Evolutionary conservation across 2,888 invertebrate species (phyloP), one percentile per base, ranked within the genome.

Genomic region (Amblyjoppa fuscipennis): DNA sequence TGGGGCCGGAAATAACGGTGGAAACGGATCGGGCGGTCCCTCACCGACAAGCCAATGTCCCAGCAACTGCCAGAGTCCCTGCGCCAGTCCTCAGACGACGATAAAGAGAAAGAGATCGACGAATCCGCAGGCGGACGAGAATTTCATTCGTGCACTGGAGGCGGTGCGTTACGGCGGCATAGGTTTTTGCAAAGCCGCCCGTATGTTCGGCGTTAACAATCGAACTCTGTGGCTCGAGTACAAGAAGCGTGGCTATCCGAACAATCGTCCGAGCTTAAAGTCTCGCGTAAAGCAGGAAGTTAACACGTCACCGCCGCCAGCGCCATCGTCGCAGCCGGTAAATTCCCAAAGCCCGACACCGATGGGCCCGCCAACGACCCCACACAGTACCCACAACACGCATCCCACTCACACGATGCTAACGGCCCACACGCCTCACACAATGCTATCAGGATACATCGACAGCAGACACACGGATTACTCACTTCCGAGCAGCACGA

Each of bases 181-280:
- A 89, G 98, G 98, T 1, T 98, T 98, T 94, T 98, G 98, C 94
- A 97, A 97, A 91, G 98, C 98, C 9, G 98, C 98, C 0, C 95
- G 97, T 75, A 96, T 97, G 94, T 98, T 97, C 93, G 98, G 98
- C 45, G 97, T 98, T 20, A 98, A 98, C 94, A 98, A 98, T 94
- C 95, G 98, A 81, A 98, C 98, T 0, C 95, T 98, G 2, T 98
- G 98, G 98, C 94, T 98, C 56, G 98, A 98, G 92, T 98, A 97
- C 93, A 97, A 97, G 92, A 97, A 97, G 93, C 96, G 97, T 66
- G 98, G 98, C 0, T 98, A 98, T 93, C 97, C 97, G 0, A 97
- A 97, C 91, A 97, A 96, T 92, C 95, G 97, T 89, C 96, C 97
- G 16, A 97, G 97, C 92, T 96, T 97, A 88, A 97, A 97, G 92